Base-by-base conservation (phyloP, 2,888 invertebrate genomes). In the Embidobia sp. region DNA sequence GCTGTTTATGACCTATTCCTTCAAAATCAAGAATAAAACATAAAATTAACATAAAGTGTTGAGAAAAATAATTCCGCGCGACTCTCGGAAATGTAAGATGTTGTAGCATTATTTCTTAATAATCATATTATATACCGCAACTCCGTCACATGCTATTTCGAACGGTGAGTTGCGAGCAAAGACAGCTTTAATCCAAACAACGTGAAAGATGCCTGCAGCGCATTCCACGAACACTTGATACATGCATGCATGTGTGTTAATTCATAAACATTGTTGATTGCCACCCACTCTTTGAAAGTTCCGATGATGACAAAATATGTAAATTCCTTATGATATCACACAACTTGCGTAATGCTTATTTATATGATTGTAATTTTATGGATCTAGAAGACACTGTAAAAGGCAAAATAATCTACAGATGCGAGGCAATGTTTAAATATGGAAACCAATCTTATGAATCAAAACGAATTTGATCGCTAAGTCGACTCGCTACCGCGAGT, bases 221-320 rank as follows among this genome's bases (percentile, higher is more conserved):
- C 61, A 53, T 72, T 63, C 61, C 57, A 29, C 18, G 35, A 72
- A 40, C 61, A 53, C 53, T 35, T 53, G 27, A 70, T 66, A 33
- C 46, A 13, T 40, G 31, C 40, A 27, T 33, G 46, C 33, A 18
- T 33, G 53, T 42, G 42, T 37, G 35, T 63, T 53, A 53, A 61
- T 72, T 72, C 61, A 63, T 70, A 72, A 61, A 55, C 53, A 61
- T 33, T 63, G 46, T 46, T 35, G 53, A 61, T 51, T 19, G 22
- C 61, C 70, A 61, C 70, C 70, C 48, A 72, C 70, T 53, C 53
- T 6, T 55, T 18, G 16, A 61, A 72, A 63, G 8, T 37, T 53
- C 37, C 11, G 27, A 18, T 49, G 61, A 72, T 61, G 70, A 61
- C 70, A 72, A 72, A 63, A 53, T 53, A 72, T 70, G 59, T 29